Conservation (phyloP, 2,113 vertebrate species). For the Patagioenas fasciata region DNA sequence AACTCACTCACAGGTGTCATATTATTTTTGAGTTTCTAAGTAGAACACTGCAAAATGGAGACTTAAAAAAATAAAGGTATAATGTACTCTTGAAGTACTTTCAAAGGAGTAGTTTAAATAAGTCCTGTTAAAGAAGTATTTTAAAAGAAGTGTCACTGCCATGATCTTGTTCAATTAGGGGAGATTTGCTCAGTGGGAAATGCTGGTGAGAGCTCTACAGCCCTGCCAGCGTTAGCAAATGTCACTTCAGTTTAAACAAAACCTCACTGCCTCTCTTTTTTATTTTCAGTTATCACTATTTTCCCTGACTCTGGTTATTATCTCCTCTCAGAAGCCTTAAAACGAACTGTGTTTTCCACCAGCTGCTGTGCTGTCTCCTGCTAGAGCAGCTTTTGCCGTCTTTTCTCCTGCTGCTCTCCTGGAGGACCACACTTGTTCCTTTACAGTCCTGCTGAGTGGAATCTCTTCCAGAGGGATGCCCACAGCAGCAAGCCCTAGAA, state of each 20-base stretch:
- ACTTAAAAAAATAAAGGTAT: background rate
- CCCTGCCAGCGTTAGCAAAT: background rate
- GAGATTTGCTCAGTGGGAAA: background rate
- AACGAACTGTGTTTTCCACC: background rate
- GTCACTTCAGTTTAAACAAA: background rate
- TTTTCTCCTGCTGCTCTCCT: background rate
- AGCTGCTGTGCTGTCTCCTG: background rate
- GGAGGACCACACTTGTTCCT: background rate
- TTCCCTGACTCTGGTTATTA: background rate
- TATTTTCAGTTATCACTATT: background rate
- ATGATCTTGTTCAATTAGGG: background rate
- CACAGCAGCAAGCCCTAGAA: background rate
- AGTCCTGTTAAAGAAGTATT: background rate
- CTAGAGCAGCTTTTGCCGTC: background rate
- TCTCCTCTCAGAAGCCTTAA: background rate
- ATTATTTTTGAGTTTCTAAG: background rate
- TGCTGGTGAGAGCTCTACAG: background rate
- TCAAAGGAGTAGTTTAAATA: background rate
- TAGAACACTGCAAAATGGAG: background rate
- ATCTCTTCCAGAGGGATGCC: background rate
- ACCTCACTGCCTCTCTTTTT: background rate
- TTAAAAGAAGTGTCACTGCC: background rate
- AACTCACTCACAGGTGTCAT: background rate
- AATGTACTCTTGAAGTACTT: no score
- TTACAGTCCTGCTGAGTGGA: rapidly evolving